Evolutionary conservation across 2,888 invertebrate species (phyloP).

Genomic region (Junonia oenone): DNA sequence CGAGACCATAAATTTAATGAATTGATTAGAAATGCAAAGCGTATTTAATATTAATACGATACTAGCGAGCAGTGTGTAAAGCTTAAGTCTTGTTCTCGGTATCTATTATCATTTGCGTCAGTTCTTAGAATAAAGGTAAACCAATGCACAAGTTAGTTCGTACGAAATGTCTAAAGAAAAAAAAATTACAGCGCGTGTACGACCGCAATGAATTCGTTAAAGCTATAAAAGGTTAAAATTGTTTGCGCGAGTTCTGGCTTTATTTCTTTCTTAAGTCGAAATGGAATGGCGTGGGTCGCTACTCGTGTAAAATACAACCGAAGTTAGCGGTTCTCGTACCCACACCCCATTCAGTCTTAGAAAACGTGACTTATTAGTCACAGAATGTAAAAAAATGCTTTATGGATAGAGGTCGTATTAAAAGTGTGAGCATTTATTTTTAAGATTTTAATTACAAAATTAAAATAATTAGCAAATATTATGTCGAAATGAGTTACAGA

Average conservation of each 20-base stretch:
- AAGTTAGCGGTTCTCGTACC: not conserved
- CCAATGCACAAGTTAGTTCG: slow-evolving; percentile 9
- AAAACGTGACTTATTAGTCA: not conserved
- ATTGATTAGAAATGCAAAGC: not conserved
- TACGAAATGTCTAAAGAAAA: slow-evolving; percentile 14
- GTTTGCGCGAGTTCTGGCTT: not conserved
- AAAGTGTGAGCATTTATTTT: not conserved
- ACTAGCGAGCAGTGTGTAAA: not conserved
- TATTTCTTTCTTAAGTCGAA: not conserved
- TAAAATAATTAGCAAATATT: too few relatives aligned
- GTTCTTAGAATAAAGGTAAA: slow-evolving; percentile 22
- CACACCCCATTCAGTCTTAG: not conserved
- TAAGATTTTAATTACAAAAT: not conserved
- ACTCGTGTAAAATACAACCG: not conserved
- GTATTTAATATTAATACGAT: not conserved
- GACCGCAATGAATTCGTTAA: not conserved
- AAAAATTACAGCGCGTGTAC: slow-evolving; percentile 2
- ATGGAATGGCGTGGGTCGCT: not conserved
- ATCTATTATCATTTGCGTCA: slow-evolving; percentile 20
- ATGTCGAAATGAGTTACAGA: too few relatives aligned
- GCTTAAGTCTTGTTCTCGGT: slow-evolving; percentile 18
- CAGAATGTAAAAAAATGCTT: not conserved
- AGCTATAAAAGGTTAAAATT: not conserved
- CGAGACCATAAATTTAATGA: not conserved
- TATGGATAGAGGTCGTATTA: not conserved